phyloP scores from a whole-genome alignment of 2,797 vertebrate genomes.

The Ciconia nigra region DNA sequence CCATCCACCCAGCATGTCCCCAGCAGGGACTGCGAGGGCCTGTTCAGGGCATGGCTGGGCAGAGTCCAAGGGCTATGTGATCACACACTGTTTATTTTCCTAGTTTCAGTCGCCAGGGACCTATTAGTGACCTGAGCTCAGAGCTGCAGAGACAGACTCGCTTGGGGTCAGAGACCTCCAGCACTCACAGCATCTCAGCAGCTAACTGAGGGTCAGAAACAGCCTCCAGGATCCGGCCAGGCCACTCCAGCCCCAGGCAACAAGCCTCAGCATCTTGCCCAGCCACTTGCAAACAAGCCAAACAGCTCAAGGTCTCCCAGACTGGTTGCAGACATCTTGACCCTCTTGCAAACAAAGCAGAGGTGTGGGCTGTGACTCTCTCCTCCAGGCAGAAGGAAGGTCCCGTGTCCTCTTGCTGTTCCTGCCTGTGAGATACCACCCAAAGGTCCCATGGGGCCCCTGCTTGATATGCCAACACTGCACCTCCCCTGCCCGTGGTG shows the following conservation, averaged over 20 bases:
- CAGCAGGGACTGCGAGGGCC: background rate
- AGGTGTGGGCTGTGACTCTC: background rate
- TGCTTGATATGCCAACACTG: background rate
- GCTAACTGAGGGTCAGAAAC: background rate
- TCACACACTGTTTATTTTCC: background rate
- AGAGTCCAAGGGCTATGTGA: background rate
- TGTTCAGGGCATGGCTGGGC: fast-evolving
- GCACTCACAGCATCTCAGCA: background rate
- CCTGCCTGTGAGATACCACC: background rate
- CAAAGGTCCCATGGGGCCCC: background rate
- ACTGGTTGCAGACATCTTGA: background rate
- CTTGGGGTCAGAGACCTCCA: background rate
- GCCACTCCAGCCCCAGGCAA: background rate
- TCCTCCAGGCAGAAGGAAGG: background rate
- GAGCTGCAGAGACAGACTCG: background rate
- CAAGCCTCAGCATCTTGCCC: background rate
- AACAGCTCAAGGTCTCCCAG: background rate
- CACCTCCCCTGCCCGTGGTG: background rate
- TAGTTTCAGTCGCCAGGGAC: background rate
- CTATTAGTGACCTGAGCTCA: background rate
- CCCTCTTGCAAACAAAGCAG: background rate
- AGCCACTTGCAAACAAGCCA: background rate
- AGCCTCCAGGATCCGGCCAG: background rate
- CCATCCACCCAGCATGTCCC: background rate
- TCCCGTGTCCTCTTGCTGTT: background rate